Evolutionary conservation across 2,888 invertebrate species (phyloP), one percentile per base, ranked within the genome.

Genomic region (Odontothrips loti): DNA sequence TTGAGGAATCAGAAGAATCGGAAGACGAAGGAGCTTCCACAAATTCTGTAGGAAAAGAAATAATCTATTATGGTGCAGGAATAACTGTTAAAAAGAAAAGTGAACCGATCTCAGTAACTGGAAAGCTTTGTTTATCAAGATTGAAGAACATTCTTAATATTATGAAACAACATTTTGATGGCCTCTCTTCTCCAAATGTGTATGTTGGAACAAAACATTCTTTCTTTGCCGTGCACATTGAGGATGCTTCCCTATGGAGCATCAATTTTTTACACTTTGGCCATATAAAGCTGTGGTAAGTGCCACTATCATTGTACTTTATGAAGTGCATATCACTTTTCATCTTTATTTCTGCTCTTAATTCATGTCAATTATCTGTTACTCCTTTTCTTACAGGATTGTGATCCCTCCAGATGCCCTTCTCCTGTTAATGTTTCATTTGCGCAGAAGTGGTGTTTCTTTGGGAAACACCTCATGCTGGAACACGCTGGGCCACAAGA

Each of bases 201-300:
- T 63, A 63, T 9, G 9, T 63, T n/a, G 63, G 63, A 23, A 20
- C 9, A 23, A 10, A 10, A 10, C 63, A 63, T n/a, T 63, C 63
- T 23, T 63, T 63, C n/a, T 63, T 63, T n/a, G 20, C 63, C 2
- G 20, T 63, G n/a, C 63, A 63, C 23, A 23, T 63, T n/a, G 63
- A 63, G n/a, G 63, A 63, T 63, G 63, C 63, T n/a, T 20, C 20
- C 63, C n/a, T 63, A 63, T 63, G 63, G 63, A 63, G 63, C 23
- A 63, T 63, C 23, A n/a, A 63, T n/a, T 20, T 63, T 9, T n/a
- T 63, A 20, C 63, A 63, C 23, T 63, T 63, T 63, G 63, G 63
- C n/a, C 63, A 63, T 10, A 15, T n/a, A 6, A 63, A 63, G n/a
- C 15, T 63, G n/a, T 63, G 63, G 63, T 63, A 9, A 63, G 15